A percentile compares a stretch with the other conserved stretches of the same genome.
Conservation (phyloP, 1,140 invertebrate genomes). For the Helicoverpa zea region DNA sequence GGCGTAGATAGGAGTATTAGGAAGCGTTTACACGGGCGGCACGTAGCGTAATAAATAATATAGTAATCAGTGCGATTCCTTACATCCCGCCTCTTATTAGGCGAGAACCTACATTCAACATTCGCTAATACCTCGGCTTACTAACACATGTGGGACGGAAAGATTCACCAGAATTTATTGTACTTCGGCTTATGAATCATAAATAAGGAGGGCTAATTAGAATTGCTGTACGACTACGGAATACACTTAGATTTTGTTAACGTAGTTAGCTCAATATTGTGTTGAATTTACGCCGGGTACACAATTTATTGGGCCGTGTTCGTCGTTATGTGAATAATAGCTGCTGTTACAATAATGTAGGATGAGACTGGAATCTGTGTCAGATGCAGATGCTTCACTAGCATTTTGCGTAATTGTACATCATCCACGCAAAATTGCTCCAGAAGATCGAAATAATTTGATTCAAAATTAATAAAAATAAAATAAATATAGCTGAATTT, state of each 20-base stretch:
- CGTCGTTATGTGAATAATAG: not conserved
- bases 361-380: too few species aligned
- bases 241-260: conserved; percentile 50
- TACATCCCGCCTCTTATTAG: conserved; percentile 85
- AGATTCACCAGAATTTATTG: conserved; percentile 85
- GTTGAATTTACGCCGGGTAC: conserved; percentile 10
- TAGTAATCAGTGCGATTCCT: conserved; percentile 86
- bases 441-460: not conserved
- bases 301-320: conserved; percentile 31
- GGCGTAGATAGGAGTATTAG: conserved; percentile 77
- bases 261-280: conserved; percentile 28
- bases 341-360: not conserved
- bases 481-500: not conserved
- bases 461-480: not conserved
- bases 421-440: too few species aligned
- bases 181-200: conserved; percentile 85
- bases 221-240: conserved; percentile 60
- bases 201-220: conserved; percentile 85
- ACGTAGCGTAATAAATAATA: conserved; percentile 86
- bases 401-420: too few species aligned
- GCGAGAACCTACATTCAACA: conserved; percentile 84
- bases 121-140: conserved; percentile 84
- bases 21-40: conserved; percentile 82
- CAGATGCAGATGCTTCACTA: too few species aligned
- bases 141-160: conserved; percentile 84